A percentile compares a stretch with the other conserved stretches of the same genome.
These are phyloP conservation scores for Halisarca cf. caerulea DNA, from an alignment of 37 sponge, comb jelly and placozoan species.

Conservation along the genomic window DNA sequence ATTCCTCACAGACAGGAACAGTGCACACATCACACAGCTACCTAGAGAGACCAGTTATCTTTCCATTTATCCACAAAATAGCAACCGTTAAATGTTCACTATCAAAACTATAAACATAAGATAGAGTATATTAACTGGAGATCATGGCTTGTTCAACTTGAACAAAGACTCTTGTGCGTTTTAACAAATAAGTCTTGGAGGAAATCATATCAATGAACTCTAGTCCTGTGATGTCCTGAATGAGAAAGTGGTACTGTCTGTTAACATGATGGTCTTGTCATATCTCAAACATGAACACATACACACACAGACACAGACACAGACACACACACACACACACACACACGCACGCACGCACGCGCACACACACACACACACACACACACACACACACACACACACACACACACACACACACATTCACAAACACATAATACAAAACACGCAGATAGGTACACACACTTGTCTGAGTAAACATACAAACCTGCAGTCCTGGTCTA, in stretches of 20 bases:
- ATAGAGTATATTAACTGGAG: no score
- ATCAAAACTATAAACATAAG: no score
- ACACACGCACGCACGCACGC: constrained; percentile 23
- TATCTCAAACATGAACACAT: not conserved
- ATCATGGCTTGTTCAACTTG: not conserved
- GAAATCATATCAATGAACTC: not conserved
- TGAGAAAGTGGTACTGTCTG: not conserved
- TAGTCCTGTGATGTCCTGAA: not conserved
- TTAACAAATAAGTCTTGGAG: not conserved
- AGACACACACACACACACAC: constrained; percentile 34
- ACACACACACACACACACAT: constrained; percentile 28
- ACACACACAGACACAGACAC: not conserved
- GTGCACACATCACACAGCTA: no score
- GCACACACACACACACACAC: constrained; percentile 36
- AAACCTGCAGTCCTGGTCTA: constrained; percentile 70
- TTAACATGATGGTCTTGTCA: no score
- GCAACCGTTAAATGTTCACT: no score
- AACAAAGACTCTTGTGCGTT: not conserved
- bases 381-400: constrained; percentile 20
- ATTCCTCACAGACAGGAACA: no score
- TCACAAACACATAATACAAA: constrained; percentile 28
- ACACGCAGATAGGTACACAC: no score
- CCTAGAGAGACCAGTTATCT: no score
- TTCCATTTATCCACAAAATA: no score
- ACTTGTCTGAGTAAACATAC: no score